Evolutionary conservation across 2,797 vertebrate species (phyloP), one percentile per base, ranked within the genome.

Genomic region (Siniperca obscura): DNA sequence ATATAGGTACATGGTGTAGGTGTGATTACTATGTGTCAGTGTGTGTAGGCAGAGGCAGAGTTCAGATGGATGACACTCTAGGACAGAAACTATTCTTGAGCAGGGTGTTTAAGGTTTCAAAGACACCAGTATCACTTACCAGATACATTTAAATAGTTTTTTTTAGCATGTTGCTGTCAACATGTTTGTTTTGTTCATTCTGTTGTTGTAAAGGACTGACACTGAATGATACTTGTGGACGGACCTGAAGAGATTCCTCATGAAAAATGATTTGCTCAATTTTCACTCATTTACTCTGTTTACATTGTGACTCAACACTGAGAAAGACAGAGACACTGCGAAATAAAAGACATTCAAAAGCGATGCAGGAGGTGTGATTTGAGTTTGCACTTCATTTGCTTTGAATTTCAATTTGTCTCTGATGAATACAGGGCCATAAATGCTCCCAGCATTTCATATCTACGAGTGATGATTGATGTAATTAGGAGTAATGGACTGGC

Each of bases 401-500:
- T 85, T 87, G 90, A 86, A 92, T 92, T 85, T 87, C 60, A 85
- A 89, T 89, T 73, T 70, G 64, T 71, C 81, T 86, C 80, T 83
- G 74, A 90, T 91, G 78, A 90, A 88, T 82, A 73, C 53, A 34
- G 48, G 68, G 38, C 78, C 78, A 82, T 83, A 88, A 87, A 87
- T n/a, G 85, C 77, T 90, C 87, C 81, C 87, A 83, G 81, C 7
- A 86, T 90, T 90, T 89, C 48, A 85, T 62, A 90, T 89, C 82
- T 85, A 73, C 16, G 67, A 85, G 68, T 66, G 70, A 90, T 91
- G 91, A 94, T 84, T 93, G 90, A 93, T 91, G 83, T 93, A 90
- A 93, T 93, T 87, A 91, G 85, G 73, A 78, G 71, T 91, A 93
- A 93, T 93, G 89, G 82, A 68, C 87, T 73, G 1, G 76, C 79